Conservation (phyloP, 2,888 invertebrate genomes). For the Leptopilina drosophilae region DNA sequence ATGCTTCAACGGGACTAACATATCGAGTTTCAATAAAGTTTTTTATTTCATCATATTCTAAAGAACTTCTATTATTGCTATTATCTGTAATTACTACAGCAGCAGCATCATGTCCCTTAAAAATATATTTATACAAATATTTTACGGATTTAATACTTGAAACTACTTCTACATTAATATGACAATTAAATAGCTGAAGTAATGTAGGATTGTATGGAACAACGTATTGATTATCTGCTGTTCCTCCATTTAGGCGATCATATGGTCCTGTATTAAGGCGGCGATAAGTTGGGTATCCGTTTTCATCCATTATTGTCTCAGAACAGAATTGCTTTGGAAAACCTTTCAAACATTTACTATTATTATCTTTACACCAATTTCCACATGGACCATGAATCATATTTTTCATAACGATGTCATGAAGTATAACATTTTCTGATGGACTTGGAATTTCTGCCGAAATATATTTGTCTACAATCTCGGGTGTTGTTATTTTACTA, state of each 20-base stretch:
- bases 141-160: no score
- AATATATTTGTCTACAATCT: conserved; percentile 60
- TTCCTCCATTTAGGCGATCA: conserved; percentile 44
- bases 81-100: conserved; percentile 25
- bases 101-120: no score
- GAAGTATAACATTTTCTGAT: conserved; percentile 51
- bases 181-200: conserved; percentile 57
- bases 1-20: conserved; percentile 53
- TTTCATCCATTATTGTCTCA: no score
- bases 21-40: conserved; percentile 54
- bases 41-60: conserved; percentile 48
- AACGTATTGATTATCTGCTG: conserved; percentile 67
- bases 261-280: conserved; percentile 55
- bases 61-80: no score
- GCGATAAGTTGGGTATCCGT: conserved; percentile 47
- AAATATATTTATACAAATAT: no score
- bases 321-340: conserved; percentile 59
- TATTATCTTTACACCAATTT: background rate
- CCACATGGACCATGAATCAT: conserved; percentile 38
- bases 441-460: conserved; percentile 56
- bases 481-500: conserved; percentile 53
- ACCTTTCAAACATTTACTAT: conserved; percentile 61
- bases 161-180: conserved; percentile 62
- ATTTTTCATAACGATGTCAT: conserved; percentile 64
- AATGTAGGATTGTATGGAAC: conserved; percentile 62